These are phyloP conservation scores for Notodonta ziczac DNA, from an alignment of 2,888 invertebrate genomes.

Conservation along the genomic window DNA sequence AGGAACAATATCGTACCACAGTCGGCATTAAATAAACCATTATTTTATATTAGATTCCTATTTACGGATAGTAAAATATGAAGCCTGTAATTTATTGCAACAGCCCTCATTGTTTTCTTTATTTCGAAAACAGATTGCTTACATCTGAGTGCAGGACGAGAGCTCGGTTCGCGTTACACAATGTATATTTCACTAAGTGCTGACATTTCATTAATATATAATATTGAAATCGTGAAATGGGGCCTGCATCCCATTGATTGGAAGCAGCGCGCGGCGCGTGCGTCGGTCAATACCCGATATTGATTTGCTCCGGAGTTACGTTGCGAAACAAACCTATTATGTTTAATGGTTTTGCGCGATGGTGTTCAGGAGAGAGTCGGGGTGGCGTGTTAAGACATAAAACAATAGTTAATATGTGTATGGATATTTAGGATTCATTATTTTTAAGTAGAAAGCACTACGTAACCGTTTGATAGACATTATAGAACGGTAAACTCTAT, in stretches of 20 bases:
- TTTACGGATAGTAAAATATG: slow-evolving; percentile 16
- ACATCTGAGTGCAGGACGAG: slow-evolving; percentile 50
- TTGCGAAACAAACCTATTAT: slow-evolving; percentile 61
- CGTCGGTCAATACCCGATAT: slow-evolving; percentile 65
- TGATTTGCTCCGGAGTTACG: slow-evolving; percentile 62
- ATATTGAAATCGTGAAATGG: slow-evolving; percentile 83
- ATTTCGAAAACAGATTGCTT: slow-evolving; percentile 51
- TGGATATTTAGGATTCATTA: too few relatives aligned
- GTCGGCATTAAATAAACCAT: neutral
- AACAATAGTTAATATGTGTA: too few relatives aligned
- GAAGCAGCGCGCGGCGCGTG: slow-evolving; percentile 65
- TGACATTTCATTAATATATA: slow-evolving; percentile 80
- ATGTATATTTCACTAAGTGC: slow-evolving; percentile 76
- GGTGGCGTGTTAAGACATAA: too few relatives aligned
- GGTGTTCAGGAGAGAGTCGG: slow-evolving; percentile 32
- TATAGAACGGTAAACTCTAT: slow-evolving; percentile 24
- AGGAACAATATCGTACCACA: too few relatives aligned
- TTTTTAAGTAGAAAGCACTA: neutral
- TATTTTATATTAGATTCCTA: neutral
- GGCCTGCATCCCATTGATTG: slow-evolving; percentile 80
- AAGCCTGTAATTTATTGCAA: slow-evolving; percentile 28
- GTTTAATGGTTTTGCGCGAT: slow-evolving; percentile 43
- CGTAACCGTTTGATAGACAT: slow-evolving; percentile 14
- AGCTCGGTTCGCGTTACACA: slow-evolving; percentile 62
- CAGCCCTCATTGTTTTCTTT: slow-evolving; percentile 48